Evolutionary conservation across 64 coral and sea anemone species (phyloP).

Genomic region (Porites lutea): DNA sequence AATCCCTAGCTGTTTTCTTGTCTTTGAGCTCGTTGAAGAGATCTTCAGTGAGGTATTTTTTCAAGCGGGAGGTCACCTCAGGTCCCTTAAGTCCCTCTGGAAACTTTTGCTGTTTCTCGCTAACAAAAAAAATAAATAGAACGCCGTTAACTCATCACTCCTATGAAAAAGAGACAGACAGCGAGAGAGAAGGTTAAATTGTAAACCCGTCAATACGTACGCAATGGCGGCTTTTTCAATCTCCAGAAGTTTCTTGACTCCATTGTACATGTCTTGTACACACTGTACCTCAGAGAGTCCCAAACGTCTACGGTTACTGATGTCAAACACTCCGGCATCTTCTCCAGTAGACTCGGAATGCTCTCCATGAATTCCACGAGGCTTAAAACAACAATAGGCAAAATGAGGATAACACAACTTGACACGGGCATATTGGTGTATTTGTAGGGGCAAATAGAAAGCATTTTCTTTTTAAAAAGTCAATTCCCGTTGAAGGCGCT

Average conservation of each 20-base stretch:
- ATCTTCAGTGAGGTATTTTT: slow-evolving; percentile 74
- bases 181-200: no score
- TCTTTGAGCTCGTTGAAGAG: slow-evolving; percentile 78
- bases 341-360: slow-evolving; percentile 71
- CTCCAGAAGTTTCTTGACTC: slow-evolving; percentile 74
- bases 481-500: no score
- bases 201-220: neutral
- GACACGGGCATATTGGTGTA: no score
- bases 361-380: slow-evolving; percentile 79
- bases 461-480: no score
- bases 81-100: slow-evolving; percentile 59
- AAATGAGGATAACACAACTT: no score
- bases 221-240: slow-evolving; percentile 52
- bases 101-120: slow-evolving; percentile 38
- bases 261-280: slow-evolving; percentile 89
- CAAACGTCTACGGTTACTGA: slow-evolving; percentile 74
- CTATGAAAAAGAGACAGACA: neutral
- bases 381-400: neutral
- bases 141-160: neutral
- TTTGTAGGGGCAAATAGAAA: no score
- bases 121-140: neutral
- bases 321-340: slow-evolving; percentile 79
- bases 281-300: slow-evolving; percentile 80
- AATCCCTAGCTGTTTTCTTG: slow-evolving; percentile 76
- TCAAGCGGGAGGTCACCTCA: slow-evolving; percentile 79